Evolutionary conservation across 2,797 vertebrate species (phyloP).

Genomic region (Manis javanica): DNA sequence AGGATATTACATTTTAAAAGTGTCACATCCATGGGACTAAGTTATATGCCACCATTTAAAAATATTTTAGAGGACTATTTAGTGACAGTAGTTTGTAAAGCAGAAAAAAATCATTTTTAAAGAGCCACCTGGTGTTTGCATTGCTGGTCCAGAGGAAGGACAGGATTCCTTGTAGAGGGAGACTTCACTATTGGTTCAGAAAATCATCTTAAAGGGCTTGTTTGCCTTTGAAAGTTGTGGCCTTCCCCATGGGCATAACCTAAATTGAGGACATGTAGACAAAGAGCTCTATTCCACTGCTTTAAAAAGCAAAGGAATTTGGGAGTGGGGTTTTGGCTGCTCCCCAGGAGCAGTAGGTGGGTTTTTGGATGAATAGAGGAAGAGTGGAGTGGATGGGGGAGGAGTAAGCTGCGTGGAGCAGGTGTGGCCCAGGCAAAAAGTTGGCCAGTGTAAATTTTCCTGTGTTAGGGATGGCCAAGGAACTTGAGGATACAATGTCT

Average conservation of each 20-base stretch:
- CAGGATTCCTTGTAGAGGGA: not conserved
- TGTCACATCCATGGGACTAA: not conserved
- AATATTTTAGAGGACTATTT: conserved; percentile 47
- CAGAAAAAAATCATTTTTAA: not conserved
- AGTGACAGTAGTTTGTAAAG: conserved; percentile 1
- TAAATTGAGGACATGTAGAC: not conserved
- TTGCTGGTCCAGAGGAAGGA: not conserved
- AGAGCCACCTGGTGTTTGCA: not conserved
- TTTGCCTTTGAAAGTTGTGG: not conserved
- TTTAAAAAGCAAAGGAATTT: conserved; percentile 46
- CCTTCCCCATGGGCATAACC: not conserved
- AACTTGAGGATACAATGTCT: not conserved
- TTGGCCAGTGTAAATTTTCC: not conserved
- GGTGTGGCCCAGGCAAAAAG: not conserved
- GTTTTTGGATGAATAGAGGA: not conserved
- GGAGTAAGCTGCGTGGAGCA: not conserved
- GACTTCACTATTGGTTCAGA: not conserved
- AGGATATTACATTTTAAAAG: not conserved
- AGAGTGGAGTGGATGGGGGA: not conserved
- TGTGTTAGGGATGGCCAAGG: not conserved
- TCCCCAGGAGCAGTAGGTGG: not conserved
- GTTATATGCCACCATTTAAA: not conserved
- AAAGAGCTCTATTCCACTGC: not conserved
- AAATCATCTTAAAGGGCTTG: not conserved
- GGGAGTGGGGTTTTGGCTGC: not conserved